These are phyloP conservation scores for Diorhabda carinulata DNA, from an alignment of 1,140 invertebrate genomes.

Conservation along the genomic window DNA sequence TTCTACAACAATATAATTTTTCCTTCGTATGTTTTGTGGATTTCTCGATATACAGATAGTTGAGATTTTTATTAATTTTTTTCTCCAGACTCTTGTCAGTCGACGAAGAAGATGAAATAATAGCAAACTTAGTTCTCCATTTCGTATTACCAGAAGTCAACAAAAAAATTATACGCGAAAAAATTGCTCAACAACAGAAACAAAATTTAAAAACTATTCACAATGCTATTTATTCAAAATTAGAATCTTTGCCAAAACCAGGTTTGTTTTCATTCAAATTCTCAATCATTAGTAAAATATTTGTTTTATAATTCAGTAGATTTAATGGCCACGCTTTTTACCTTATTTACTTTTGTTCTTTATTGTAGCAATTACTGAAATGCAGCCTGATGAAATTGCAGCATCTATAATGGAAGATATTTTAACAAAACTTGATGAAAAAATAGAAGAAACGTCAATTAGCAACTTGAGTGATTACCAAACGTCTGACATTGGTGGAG, in stretches of 20 bases:
- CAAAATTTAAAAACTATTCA: constrained; percentile 37
- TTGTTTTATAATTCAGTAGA: not conserved
- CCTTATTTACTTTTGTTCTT: not conserved
- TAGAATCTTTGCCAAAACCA: constrained; percentile 35
- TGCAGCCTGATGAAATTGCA: not conserved
- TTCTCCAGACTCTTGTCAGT: not conserved
- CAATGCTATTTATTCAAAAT: constrained; percentile 36
- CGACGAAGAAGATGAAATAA: constrained; percentile 53
- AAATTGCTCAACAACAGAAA: constrained; percentile 40
- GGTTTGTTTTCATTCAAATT: constrained; percentile 17
- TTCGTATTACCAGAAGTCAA: constrained; percentile 61
- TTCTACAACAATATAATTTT: too few relatives aligned
- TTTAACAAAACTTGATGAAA: not conserved
- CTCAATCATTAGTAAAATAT: not conserved
- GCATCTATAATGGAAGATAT: not conserved
- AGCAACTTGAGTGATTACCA: too few relatives aligned
- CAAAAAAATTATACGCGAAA: constrained; percentile 44
- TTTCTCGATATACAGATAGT: too few relatives aligned
- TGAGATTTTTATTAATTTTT: too few relatives aligned
- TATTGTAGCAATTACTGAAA: not conserved
- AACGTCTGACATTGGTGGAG: too few relatives aligned
- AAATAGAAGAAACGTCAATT: too few relatives aligned
- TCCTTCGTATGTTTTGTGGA: too few relatives aligned
- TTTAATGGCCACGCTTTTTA: not conserved
- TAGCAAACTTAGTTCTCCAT: constrained; percentile 59